These are phyloP conservation scores for Phyllotreta striolata DNA, from an alignment of 2,888 invertebrate species.

Conservation along the genomic window DNA sequence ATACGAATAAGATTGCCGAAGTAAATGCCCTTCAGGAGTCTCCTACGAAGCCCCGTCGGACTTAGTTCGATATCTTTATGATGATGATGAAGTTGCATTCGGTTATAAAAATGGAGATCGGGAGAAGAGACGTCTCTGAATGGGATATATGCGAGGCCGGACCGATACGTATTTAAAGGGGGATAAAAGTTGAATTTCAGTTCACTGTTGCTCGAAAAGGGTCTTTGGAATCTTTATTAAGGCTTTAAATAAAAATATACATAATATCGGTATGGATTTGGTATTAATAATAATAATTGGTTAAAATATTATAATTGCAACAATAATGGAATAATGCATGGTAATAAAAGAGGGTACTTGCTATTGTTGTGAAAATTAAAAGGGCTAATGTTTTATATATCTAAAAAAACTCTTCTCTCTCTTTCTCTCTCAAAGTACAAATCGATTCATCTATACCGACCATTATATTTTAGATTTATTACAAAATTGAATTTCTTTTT, in stretches of 20 bases:
- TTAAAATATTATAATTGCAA: too few species aligned
- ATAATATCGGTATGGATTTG: too few species aligned
- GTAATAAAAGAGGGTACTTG: too few species aligned
- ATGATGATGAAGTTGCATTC: slow-evolving; percentile 50
- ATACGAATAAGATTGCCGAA: slow-evolving; percentile 54
- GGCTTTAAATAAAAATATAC: neutral
- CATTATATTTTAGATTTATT: too few species aligned
- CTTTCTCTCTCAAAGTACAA: too few species aligned
- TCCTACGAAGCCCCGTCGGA: slow-evolving; percentile 37
- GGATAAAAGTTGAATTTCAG: slow-evolving; percentile 30
- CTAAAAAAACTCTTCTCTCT: too few species aligned
- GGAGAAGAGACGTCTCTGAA: slow-evolving; percentile 22
- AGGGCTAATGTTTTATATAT: too few species aligned
- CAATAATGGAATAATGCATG: too few species aligned
- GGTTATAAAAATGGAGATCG: slow-evolving; percentile 47
- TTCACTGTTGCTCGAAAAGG: neutral
- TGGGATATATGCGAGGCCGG: slow-evolving; percentile 26
- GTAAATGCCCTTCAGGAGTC: slow-evolving; percentile 42
- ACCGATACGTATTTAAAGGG: slow-evolving; percentile 20
- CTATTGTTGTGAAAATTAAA: too few species aligned
- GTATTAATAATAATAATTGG: too few species aligned
- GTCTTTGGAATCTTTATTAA: slow-evolving; percentile 3
- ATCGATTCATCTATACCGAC: too few species aligned
- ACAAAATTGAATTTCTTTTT: too few species aligned
- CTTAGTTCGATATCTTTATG: slow-evolving; percentile 50